A percentile compares a stretch with the other conserved stretches of the same genome.
phyloP scores from a whole-genome alignment of 1,140 invertebrate species.

The Trinorchestia longiramus region DNA sequence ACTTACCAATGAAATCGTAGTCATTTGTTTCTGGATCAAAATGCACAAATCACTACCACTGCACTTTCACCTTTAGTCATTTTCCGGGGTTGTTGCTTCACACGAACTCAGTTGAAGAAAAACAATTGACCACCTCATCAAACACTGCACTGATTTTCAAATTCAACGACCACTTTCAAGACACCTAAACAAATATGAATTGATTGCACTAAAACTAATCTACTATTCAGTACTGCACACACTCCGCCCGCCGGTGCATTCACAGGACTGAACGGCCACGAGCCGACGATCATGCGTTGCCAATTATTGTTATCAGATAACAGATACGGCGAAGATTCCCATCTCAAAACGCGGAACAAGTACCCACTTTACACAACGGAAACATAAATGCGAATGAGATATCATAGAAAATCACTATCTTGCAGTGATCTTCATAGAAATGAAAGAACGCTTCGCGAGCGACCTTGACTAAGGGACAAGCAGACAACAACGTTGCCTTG shows the following conservation, averaged over 20 bases:
- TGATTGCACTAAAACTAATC: background rate
- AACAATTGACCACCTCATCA: background rate
- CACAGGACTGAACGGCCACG: background rate
- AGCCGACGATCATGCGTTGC: background rate
- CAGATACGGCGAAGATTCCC: background rate
- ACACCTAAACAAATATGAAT: background rate
- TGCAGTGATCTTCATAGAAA: background rate
- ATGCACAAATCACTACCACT: background rate
- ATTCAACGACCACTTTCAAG: background rate
- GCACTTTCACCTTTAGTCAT: background rate
- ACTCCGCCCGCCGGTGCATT: background rate
- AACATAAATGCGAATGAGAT: background rate
- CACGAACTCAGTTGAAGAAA: background rate
- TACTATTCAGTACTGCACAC: background rate
- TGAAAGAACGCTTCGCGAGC: background rate
- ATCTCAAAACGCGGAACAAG: background rate
- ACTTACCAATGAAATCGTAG: background rate
- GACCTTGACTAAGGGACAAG: background rate
- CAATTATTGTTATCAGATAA: conserved; percentile 53
- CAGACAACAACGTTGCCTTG: conserved; percentile 36
- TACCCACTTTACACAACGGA: background rate
- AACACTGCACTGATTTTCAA: background rate
- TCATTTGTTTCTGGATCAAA: background rate
- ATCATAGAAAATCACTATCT: background rate
- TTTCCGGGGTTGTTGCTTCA: background rate